Conservation (phyloP, 2,113 vertebrate species). For the Amblyornis subalaris region DNA sequence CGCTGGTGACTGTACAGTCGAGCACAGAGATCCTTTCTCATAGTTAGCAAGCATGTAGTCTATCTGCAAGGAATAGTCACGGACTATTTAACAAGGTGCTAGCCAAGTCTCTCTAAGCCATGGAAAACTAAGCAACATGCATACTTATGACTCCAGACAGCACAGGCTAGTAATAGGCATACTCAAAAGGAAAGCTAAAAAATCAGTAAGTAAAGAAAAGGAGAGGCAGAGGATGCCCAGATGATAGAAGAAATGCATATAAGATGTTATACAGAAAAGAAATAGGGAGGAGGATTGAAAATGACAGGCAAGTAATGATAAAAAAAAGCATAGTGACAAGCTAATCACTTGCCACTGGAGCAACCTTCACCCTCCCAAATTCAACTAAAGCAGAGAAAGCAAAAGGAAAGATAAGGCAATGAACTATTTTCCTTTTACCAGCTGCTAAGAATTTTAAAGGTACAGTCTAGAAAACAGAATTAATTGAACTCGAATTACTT, state of each 20-base stretch:
- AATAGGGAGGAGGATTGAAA: slow-evolving; percentile 1
- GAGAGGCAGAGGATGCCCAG: neutral
- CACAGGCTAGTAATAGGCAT: neutral
- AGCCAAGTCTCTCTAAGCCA: neutral
- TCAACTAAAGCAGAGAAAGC: neutral
- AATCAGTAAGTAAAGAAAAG: neutral
- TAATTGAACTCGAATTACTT: slow-evolving; percentile 19
- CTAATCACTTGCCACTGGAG: neutral
- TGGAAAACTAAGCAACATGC: neutral
- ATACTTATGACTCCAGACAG: neutral
- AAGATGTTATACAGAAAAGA: neutral
- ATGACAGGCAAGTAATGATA: neutral
- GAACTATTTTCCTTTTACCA: neutral
- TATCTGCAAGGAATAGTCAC: neutral
- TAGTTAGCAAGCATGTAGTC: neutral
- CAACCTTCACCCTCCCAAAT: neutral
- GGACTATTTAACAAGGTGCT: neutral
- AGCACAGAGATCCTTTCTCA: neutral
- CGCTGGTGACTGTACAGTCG: neutral
- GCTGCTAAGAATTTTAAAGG: neutral
- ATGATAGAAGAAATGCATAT: neutral
- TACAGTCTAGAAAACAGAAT: neutral
- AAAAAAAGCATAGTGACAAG: neutral
- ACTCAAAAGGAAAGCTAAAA: neutral
- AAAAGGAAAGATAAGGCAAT: neutral